phyloP scores from a whole-genome alignment of 2,113 vertebrate species.

The Brevimyrus niger region DNA sequence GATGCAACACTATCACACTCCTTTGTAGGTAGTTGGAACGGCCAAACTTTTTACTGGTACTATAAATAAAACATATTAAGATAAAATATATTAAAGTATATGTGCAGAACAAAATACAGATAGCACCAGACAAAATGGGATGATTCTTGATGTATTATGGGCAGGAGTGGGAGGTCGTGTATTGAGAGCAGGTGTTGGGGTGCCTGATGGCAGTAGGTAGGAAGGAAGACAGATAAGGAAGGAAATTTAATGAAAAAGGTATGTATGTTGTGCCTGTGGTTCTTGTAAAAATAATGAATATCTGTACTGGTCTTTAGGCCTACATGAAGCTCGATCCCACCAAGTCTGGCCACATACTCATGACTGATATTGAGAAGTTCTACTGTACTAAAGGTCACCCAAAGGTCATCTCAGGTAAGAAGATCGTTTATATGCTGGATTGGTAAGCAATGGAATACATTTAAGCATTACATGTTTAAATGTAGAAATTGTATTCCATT shows the following conservation, averaged over 20 bases:
- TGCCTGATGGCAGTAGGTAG: neutral
- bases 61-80: neutral
- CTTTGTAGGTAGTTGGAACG: neutral
- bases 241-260: neutral
- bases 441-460: neutral
- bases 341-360: slow-evolving; percentile 60
- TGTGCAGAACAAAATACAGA: neutral
- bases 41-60: neutral
- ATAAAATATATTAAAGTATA: neutral
- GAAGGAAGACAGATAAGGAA: neutral
- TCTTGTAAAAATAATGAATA: slow-evolving; percentile 8
- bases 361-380: slow-evolving; percentile 66
- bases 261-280: neutral
- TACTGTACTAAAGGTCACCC: slow-evolving; percentile 65
- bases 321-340: slow-evolving; percentile 74
- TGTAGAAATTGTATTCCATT: neutral
- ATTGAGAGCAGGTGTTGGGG: neutral
- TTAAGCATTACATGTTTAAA: neutral
- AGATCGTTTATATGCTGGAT: neutral
- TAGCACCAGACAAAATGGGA: neutral
- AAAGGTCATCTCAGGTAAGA: slow-evolving; percentile 60
- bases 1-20: neutral
- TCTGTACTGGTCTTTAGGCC: slow-evolving; percentile 47
- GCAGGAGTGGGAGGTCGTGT: neutral
- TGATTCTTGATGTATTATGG: neutral